Conservation (phyloP, 2,113 vertebrate species). For the Synchiropus splendidus region DNA sequence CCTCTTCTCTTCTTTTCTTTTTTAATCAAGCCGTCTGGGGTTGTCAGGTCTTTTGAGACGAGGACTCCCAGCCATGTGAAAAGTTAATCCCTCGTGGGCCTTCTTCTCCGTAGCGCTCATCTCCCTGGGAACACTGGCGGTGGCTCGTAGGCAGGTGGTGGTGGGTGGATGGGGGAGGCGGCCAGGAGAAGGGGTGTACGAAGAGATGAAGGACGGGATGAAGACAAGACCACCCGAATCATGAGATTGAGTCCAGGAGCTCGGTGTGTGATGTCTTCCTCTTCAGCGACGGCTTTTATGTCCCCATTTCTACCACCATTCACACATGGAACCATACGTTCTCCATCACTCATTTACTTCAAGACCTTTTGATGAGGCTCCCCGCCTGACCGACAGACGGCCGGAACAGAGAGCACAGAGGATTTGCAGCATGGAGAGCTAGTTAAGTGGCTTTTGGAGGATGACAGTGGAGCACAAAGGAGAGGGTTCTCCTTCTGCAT, state of each 20-base stretch:
- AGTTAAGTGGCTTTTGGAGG: slow-evolving; percentile 59
- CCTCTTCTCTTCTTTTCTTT: slow-evolving; percentile 68
- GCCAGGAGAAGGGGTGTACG: slow-evolving; percentile 19
- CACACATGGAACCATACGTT: neutral
- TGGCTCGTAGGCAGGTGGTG: slow-evolving; percentile 56
- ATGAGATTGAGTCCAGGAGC: slow-evolving; percentile 19
- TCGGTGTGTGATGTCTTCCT: slow-evolving; percentile 5
- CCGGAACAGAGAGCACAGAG: slow-evolving; percentile 45
- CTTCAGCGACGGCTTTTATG: slow-evolving; percentile 15
- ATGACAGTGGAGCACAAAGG: slow-evolving; percentile 65
- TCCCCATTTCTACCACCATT: slow-evolving; percentile 19
- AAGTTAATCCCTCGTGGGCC: slow-evolving; percentile 76
- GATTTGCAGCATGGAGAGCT: slow-evolving; percentile 63
- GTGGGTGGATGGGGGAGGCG: slow-evolving; percentile 27
- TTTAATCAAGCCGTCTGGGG: slow-evolving; percentile 80
- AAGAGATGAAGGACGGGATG: slow-evolving; percentile 36
- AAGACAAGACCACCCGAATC: slow-evolving; percentile 33
- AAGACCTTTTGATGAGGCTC: slow-evolving; percentile 56
- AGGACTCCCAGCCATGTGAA: slow-evolving; percentile 79
- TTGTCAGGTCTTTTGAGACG: slow-evolving; percentile 77
- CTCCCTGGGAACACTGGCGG: slow-evolving; percentile 74
- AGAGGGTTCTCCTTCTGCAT: slow-evolving; percentile 56
- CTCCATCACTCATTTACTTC: slow-evolving; percentile 37
- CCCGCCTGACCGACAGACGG: slow-evolving; percentile 57
- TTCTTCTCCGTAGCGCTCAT: slow-evolving; percentile 69